phyloP scores from a whole-genome alignment of 2,113 vertebrate genomes.

The Echinops telfairi region DNA sequence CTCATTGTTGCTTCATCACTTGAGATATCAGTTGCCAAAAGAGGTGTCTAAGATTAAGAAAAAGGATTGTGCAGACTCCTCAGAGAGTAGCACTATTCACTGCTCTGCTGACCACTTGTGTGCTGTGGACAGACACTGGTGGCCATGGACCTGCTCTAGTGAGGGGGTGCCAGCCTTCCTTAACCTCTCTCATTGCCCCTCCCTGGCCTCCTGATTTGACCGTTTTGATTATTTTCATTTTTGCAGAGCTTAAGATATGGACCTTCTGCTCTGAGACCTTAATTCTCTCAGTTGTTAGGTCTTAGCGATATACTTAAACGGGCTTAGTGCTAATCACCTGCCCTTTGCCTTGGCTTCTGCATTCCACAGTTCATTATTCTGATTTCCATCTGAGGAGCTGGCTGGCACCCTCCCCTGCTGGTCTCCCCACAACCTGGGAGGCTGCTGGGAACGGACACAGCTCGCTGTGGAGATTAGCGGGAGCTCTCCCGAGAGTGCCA shows the following conservation, averaged over 20 bases:
- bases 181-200: background rate
- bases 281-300: too few relatives aligned
- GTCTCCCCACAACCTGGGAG: background rate
- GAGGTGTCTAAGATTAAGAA: background rate
- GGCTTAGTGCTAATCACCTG: background rate
- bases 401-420: background rate
- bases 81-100: background rate
- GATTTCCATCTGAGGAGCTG: too few relatives aligned
- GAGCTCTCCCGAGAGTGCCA: background rate
- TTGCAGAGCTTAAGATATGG: background rate
- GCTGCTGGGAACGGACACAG: background rate
- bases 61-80: background rate
- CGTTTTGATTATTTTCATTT: conserved; percentile 16
- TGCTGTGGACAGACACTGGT: background rate
- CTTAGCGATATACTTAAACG: background rate
- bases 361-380: background rate
- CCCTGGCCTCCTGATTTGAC: background rate
- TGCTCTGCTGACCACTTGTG: too few relatives aligned
- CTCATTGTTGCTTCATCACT: background rate
- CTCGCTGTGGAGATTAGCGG: background rate
- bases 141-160: background rate
- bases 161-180: background rate
- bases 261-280: background rate
- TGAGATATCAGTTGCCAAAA: background rate
- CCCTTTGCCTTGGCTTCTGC: background rate